phyloP scores from a whole-genome alignment of 2,888 invertebrate species.

The Rotaria magnacalcarata region DNA sequence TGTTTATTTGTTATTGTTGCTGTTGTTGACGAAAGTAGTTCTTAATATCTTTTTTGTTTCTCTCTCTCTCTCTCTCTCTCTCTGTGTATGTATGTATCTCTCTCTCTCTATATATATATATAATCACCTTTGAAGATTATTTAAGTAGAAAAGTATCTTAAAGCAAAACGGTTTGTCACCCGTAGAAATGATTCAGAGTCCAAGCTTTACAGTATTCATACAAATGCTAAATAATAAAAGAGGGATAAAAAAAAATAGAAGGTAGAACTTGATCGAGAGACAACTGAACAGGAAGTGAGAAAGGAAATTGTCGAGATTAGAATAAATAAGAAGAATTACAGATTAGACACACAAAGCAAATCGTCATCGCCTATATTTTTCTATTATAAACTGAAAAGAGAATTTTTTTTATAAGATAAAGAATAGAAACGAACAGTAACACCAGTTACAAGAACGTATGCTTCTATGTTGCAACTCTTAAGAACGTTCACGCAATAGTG shows the following conservation, averaged over 20 bases:
- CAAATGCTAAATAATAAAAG: no score
- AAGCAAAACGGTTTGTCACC: not conserved
- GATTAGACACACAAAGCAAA: not conserved
- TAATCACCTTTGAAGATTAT: not conserved
- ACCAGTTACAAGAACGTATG: not conserved
- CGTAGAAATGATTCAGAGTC: not conserved
- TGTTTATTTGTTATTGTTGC: no score
- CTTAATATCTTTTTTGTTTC: no score
- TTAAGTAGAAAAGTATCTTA: not conserved
- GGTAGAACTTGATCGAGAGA: not conserved
- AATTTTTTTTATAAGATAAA: not conserved
- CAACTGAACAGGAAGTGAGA: not conserved
- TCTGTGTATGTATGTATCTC: no score
- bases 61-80: no score
- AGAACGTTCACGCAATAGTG: not conserved
- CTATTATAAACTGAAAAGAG: not conserved
- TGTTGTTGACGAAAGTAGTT: no score
- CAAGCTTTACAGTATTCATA: no score
- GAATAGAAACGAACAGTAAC: not conserved
- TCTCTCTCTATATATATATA: no score
- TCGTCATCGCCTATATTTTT: not conserved
- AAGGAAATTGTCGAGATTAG: not conserved
- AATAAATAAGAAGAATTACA: not conserved
- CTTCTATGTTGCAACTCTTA: not conserved
- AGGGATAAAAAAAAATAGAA: not conserved